Evolutionary conservation across 2,113 vertebrate genomes (phyloP), one percentile per base, ranked within the genome.

Genomic region (Oxyura jamaicensis): DNA sequence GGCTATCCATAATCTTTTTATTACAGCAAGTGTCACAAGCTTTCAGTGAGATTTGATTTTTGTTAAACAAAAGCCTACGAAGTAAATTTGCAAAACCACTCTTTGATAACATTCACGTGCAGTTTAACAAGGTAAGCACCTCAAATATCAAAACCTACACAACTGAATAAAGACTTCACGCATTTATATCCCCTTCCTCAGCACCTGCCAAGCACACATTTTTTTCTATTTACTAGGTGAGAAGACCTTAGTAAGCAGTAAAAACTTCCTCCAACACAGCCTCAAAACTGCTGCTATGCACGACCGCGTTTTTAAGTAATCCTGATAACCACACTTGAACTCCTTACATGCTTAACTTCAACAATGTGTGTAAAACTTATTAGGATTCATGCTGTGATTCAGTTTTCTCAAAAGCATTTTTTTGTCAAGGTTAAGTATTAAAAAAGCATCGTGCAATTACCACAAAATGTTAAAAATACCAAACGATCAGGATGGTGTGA

Each of bases 41-140:
- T 94, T 93, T 62, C 69, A 94, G 28, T 7, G 44, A 96, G 73
- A 87, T 97, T 81, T 59, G n/a, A 96, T 95, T 98, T 98, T 96
- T 96, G 91, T 81, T 82, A 86, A 96, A 91, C 74, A 85, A 88
- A 94, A 73, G 25, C 58, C 60, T 35, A 85, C 26, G 14, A 91
- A 84, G 42, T 56, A 69, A 74, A 93, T 55, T 50, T 76, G 48
- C 86, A 92, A 91, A 83, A 48, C n/a, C 86, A 55, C 77, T 71
- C 39, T 20, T 76, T 48, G 21, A 31, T n/a, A 86, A 68, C n/a
- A 36, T 62, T 68, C n/a, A 18, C 0, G 0, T 31, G 16, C 2
- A 3, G 83, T 72, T 48, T 65, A 92, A 80, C 36, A 66, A 82
- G 72, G 36, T 23, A 39, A 88, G 19, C 66, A 48, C 50, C 90